Evolutionary conservation across 2,888 invertebrate species (phyloP).

Genomic region (Dicyrtomina minuta): DNA sequence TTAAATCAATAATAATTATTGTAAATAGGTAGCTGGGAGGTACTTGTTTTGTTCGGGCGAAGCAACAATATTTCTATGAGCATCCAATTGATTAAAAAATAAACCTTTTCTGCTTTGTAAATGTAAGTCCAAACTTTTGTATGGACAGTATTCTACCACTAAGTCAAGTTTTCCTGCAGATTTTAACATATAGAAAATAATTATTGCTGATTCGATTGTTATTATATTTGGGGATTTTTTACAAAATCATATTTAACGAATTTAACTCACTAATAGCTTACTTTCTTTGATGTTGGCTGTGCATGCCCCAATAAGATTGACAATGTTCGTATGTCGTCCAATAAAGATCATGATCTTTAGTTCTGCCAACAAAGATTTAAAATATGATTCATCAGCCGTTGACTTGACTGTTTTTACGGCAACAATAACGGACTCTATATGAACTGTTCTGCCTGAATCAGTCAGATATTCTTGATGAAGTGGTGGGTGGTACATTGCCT

Average conservation of each 20-base stretch:
- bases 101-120: conserved; percentile 3
- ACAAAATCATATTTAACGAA: too few species aligned
- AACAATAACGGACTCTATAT: not conserved
- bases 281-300: not conserved
- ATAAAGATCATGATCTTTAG: conserved; percentile 4
- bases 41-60: too few species aligned
- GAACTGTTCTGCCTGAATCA: not conserved
- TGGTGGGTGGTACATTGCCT: conserved; percentile 6
- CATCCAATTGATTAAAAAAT: conserved; percentile 22
- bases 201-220: too few species aligned
- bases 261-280: too few species aligned
- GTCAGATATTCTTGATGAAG: too few species aligned
- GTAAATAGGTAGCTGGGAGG: too few species aligned
- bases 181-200: not conserved
- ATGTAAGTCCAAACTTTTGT: conserved; percentile 4
- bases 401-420: not conserved
- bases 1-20: too few species aligned
- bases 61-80: not conserved
- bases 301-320: conserved; percentile 11
- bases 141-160: conserved; percentile 18
- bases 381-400: not conserved
- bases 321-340: conserved; percentile 7
- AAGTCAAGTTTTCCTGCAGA: conserved; percentile 14
- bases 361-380: conserved; percentile 13
- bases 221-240: too few species aligned